Conservation (phyloP, 1,140 invertebrate genomes). For the Leptopilina boulardi region DNA sequence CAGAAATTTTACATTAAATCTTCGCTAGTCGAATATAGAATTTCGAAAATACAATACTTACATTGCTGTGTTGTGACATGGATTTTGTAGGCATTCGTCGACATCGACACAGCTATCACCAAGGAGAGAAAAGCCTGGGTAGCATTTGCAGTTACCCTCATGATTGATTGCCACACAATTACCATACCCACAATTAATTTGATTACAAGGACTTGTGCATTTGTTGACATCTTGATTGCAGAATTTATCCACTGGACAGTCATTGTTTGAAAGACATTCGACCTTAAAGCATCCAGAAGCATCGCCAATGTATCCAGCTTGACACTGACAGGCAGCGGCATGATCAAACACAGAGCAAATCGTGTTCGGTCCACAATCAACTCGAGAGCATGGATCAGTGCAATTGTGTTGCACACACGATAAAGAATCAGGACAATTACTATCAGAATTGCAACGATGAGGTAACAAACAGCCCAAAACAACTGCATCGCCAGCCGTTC, state of each 20-base stretch:
- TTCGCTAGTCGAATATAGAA: no score
- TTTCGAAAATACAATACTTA: no score
- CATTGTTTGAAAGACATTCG: slow-evolving; percentile 86
- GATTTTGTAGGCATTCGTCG: slow-evolving; percentile 86
- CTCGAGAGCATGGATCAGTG: slow-evolving; percentile 83
- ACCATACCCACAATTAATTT: slow-evolving; percentile 84
- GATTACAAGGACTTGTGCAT: slow-evolving; percentile 88
- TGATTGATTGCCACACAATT: slow-evolving; percentile 84
- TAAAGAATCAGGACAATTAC: slow-evolving; percentile 83
- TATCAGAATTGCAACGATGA: slow-evolving; percentile 82
- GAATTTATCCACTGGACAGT: slow-evolving; percentile 85
- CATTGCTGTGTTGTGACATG: slow-evolving; percentile 86
- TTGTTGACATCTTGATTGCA: slow-evolving; percentile 86
- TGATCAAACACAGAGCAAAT: slow-evolving; percentile 85
- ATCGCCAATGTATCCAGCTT: slow-evolving; percentile 88
- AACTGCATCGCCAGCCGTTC: slow-evolving; percentile 87
- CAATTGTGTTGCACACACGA: slow-evolving; percentile 85
- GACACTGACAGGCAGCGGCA: slow-evolving; percentile 83
- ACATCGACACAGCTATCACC: slow-evolving; percentile 86
- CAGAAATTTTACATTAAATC: slow-evolving; percentile 32
- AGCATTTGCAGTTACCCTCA: slow-evolving; percentile 84
- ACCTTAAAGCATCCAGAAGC: slow-evolving; percentile 89
- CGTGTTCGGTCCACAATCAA: slow-evolving; percentile 84
- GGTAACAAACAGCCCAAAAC: slow-evolving; percentile 83
- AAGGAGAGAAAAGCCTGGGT: slow-evolving; percentile 82